Evolutionary conservation across 1,140 invertebrate species (phyloP).

Genomic region (Pantala flavescens): DNA sequence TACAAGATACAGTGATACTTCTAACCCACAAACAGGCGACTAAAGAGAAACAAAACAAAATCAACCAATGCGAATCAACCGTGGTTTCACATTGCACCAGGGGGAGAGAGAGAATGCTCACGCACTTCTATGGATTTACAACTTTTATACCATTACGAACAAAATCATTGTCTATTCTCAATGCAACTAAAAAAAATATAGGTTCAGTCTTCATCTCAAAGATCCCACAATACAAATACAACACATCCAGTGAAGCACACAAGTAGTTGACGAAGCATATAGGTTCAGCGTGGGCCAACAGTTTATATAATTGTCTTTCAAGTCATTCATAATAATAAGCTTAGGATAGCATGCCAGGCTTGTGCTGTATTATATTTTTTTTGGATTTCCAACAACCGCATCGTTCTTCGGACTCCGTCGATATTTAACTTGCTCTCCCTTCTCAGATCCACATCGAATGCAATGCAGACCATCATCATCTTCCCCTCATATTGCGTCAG

Average conservation of each 20-base stretch:
- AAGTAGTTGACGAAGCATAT: neutral
- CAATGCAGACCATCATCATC: neutral
- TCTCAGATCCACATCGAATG: neutral
- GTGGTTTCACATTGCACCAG: no score
- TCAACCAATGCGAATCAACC: no score
- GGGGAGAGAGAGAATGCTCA: neutral
- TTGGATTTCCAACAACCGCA: no score
- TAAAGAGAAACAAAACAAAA: no score
- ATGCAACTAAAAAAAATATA: neutral
- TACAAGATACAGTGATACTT: no score
- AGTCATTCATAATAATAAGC: neutral
- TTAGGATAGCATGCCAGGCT: neutral
- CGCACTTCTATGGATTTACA: neutral
- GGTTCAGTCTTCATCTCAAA: neutral
- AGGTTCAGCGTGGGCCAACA: neutral
- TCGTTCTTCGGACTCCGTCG: no score
- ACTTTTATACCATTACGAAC: neutral
- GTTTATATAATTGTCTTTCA: neutral
- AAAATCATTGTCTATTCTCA: neutral
- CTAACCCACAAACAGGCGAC: no score
- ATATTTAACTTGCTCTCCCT: neutral
- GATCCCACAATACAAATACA: neutral
- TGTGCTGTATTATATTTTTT: neutral
- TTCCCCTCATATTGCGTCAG: neutral
- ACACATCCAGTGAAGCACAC: conserved; percentile 7